phyloP scores from a whole-genome alignment of 2,888 invertebrate genomes.

The Cantharis lateralis region DNA sequence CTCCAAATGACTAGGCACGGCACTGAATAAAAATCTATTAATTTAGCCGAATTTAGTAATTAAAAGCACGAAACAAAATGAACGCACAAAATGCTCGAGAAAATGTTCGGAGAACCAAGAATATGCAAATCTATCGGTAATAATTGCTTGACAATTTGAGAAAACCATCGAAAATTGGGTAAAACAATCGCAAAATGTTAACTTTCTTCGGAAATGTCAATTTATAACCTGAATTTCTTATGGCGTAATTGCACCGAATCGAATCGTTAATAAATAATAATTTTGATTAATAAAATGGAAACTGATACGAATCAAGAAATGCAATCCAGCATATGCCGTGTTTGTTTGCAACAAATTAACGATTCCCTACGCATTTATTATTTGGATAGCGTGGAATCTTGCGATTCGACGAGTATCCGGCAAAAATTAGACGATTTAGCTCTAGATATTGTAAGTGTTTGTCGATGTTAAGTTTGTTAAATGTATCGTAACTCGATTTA shows the following conservation, averaged over 20 bases:
- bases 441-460: constrained; percentile 7
- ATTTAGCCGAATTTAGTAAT: not conserved
- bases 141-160: not conserved
- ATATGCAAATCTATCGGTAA: not conserved
- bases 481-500: not conserved
- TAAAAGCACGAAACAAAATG: not conserved
- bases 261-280: not conserved
- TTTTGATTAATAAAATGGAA: constrained; percentile 3
- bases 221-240: not conserved
- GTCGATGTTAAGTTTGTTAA: not conserved
- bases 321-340: not conserved
- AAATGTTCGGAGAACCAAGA: not conserved
- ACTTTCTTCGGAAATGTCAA: not conserved
- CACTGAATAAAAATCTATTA: not conserved
- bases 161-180: not conserved
- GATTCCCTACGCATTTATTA: not conserved
- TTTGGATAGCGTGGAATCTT: not conserved
- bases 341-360: constrained; percentile 3
- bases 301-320: constrained; percentile 1
- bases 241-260: not conserved
- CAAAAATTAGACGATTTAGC: constrained; percentile 4
- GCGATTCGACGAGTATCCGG: not conserved
- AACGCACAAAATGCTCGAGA: not conserved
- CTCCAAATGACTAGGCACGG: not conserved
- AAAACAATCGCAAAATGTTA: not conserved